Base-by-base conservation (phyloP, 2,888 invertebrate species). In the Acronicta leporina region DNA sequence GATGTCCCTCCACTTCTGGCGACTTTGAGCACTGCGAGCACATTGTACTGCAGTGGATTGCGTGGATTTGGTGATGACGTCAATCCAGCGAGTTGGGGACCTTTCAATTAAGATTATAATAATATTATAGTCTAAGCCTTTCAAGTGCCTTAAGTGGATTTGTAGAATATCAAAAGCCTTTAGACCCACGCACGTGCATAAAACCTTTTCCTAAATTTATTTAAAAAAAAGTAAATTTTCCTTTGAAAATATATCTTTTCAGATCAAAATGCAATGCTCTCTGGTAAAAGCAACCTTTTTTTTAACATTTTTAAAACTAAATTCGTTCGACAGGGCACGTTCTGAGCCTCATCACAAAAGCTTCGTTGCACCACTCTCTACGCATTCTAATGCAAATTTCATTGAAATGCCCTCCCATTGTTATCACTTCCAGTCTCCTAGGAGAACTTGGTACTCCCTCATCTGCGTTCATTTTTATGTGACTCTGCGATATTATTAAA, bases 351-450 rank as follows among this genome's bases (percentile, higher is more conserved):
- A 80, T 85, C 86, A 90, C 91, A 90, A 90, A 90, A 86, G 84
- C 83, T 81, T 51, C 79, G 80, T 80, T 88, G 90, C 91, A 89
- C 82, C 82, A 85, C 87, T 89, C 85, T 80, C 85, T 80, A 84
- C 84, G 87, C 87, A 92, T 92, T 92, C 90, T 91, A 88, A 93
- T 93, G 93, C 91, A 92, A 92, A 92, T 92, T 88, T 88, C 87
- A 92, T 91, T 92, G 92, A 91, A 92, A 92, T 86, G 80, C 85
- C 79, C 82, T 78, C 80, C 87, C 80, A 90, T 92, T 92, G 91
- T 92, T 91, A 90, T 88, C 90, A 89, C 87, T 87, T 85, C 82
- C 88, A 89, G 87, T 81, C 86, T 79, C 85, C 75, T 77, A 82
- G 81, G 81, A 85, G 84, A 83, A 84, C 83, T 83, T 68, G 63